Conservation (phyloP, 1,140 invertebrate species). For the Ooceraea biroi region DNA sequence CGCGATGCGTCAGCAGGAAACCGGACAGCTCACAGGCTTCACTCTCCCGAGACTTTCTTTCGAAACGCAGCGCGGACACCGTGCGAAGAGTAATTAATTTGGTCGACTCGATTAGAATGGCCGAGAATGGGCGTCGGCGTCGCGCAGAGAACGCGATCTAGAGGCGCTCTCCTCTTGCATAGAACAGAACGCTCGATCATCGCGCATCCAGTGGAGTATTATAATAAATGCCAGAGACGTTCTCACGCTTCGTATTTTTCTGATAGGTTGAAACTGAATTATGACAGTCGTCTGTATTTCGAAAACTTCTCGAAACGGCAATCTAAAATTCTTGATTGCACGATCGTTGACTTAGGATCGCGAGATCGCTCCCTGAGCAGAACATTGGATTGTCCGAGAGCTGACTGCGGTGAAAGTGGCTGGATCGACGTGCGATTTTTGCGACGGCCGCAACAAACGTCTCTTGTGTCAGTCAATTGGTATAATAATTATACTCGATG, state of each 20-base stretch:
- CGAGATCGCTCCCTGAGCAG: no score
- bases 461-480: not conserved
- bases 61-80: slow-evolving; percentile 39
- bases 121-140: slow-evolving; percentile 45
- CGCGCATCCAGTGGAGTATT: no score
- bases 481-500: not conserved
- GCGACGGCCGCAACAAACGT: not conserved
- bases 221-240: no score
- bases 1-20: slow-evolving; percentile 73
- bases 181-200: not conserved
- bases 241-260: no score
- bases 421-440: slow-evolving; percentile 7
- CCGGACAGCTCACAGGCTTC: slow-evolving; percentile 20
- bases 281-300: no score
- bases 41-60: slow-evolving; percentile 50
- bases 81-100: slow-evolving; percentile 70
- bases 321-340: no score
- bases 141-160: not conserved
- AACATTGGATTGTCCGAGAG: no score
- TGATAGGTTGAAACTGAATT: no score
- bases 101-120: slow-evolving; percentile 16
- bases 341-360: no score
- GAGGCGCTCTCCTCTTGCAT: not conserved
- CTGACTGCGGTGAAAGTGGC: not conserved
- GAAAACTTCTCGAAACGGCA: no score